phyloP scores from a whole-genome alignment of 1,140 invertebrate genomes.

The Myzus persicae region DNA sequence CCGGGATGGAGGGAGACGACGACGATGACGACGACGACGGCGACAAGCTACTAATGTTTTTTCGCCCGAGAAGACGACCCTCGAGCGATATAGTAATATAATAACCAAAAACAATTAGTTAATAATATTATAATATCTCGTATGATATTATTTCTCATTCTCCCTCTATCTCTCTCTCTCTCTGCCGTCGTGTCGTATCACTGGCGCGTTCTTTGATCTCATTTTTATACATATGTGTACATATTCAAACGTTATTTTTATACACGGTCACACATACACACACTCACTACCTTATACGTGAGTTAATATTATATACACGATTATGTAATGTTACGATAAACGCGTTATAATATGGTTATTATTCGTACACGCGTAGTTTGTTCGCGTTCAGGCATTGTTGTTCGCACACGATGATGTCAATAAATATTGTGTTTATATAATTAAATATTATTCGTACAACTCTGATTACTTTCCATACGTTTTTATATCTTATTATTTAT shows the following conservation, averaged over 20 bases:
- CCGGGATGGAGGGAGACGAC: not conserved
- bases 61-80: not conserved
- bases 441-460: not conserved
- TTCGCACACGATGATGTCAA: not conserved
- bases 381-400: too few species aligned
- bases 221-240: conserved; percentile 17
- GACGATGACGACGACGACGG: not conserved
- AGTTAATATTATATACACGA: not conserved
- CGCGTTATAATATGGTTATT: not conserved
- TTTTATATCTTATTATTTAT: not conserved
- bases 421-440: not conserved
- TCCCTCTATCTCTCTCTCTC: not conserved
- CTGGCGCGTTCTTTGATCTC: conserved; percentile 29
- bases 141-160: not conserved
- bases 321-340: not conserved
- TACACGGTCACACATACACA: not conserved
- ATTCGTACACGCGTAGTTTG: not conserved
- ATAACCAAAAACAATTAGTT: not conserved
- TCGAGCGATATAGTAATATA: not conserved
- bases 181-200: not conserved
- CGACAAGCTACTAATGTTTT: not conserved
- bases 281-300: not conserved
- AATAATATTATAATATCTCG: not conserved
- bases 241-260: conserved; percentile 13
- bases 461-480: not conserved